phyloP scores from a whole-genome alignment of 2,888 invertebrate species.

The Acrobasis suavella region DNA sequence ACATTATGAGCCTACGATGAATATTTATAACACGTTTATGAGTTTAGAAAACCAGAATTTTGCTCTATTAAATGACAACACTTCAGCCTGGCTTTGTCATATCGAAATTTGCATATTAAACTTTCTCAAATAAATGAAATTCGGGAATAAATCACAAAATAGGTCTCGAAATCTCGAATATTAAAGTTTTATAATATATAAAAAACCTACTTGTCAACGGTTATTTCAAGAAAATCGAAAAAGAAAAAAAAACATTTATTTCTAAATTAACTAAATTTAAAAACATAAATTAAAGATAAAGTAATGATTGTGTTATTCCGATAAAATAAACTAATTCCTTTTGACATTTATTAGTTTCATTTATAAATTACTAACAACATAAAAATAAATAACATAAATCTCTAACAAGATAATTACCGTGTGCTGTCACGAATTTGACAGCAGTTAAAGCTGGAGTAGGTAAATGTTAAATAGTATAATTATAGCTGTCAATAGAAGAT shows the following conservation, averaged over 20 bases:
- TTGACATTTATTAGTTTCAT: background rate
- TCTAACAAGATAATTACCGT: constrained; percentile 8
- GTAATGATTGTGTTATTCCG: too few relatives aligned
- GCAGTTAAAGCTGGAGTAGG: background rate
- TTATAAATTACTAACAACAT: too few relatives aligned
- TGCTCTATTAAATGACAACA: background rate
- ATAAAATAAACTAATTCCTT: background rate
- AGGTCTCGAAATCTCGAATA: too few relatives aligned
- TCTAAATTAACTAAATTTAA: too few relatives aligned
- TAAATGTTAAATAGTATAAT: background rate
- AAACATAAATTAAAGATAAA: too few relatives aligned
- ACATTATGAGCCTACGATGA: background rate
- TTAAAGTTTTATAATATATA: too few relatives aligned
- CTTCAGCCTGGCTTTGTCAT: background rate
- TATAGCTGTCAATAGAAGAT: constrained; percentile 3
- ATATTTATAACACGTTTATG: background rate
- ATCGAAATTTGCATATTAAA: background rate
- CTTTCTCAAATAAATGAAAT: background rate
- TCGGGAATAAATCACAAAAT: too few relatives aligned
- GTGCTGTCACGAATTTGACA: constrained; percentile 5
- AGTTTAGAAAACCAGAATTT: background rate
- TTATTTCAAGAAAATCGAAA: too few relatives aligned
- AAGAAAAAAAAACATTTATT: too few relatives aligned
- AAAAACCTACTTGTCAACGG: too few relatives aligned
- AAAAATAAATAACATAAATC: background rate